Conservation (phyloP, 2,113 vertebrate genomes). For the Pseudorectes ferrugineus region DNA sequence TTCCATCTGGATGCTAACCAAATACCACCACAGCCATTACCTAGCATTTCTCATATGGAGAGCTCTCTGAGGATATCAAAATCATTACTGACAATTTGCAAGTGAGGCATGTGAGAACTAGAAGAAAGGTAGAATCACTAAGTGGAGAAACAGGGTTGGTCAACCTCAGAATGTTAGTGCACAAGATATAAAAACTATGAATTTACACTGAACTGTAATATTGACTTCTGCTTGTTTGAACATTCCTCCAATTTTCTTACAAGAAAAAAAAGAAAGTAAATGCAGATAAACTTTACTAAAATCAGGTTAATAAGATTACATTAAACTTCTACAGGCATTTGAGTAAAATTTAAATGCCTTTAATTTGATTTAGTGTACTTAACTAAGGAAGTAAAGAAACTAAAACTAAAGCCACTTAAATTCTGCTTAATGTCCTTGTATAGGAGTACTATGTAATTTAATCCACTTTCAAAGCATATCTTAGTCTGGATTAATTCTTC, state of each 20-base stretch:
- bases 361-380: conserved; percentile 11
- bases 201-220: neutral
- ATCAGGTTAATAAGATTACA: neutral
- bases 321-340: neutral
- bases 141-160: neutral
- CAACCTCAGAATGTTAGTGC: neutral
- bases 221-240: neutral
- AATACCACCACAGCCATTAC: neutral
- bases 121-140: neutral
- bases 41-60: neutral
- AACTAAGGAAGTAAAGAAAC: neutral
- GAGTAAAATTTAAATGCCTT: neutral
- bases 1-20: neutral
- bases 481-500: conserved; percentile 17
- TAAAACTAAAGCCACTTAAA: conserved; percentile 26
- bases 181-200: neutral
- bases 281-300: neutral
- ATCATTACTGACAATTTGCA: neutral
- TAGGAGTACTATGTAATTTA: neutral
- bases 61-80: neutral
- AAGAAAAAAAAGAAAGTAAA: neutral
- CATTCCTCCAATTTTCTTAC: neutral
- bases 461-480: neutral
- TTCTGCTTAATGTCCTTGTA: neutral
- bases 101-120: neutral